These are phyloP conservation scores for Notamacropus eugenii DNA, from an alignment of 2,797 vertebrate species.

Conservation along the genomic window DNA sequence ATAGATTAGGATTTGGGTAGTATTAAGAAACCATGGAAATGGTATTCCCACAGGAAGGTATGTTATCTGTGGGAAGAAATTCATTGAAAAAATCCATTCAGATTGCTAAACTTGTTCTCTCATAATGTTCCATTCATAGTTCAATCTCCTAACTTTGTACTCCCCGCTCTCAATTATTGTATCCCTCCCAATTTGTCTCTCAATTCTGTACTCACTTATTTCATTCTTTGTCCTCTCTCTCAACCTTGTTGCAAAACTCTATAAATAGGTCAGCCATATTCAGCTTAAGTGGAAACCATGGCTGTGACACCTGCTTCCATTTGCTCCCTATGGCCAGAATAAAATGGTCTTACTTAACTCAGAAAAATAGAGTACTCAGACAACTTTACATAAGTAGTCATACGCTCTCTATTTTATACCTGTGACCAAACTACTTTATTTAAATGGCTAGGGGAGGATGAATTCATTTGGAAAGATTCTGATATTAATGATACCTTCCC, in stretches of 20 bases:
- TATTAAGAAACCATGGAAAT: not conserved
- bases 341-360: not conserved
- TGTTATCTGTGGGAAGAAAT: not conserved
- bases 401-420: not conserved
- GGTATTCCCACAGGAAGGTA: not conserved
- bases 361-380: not conserved
- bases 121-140: not conserved
- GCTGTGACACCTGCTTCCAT: not conserved
- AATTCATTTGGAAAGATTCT: not conserved
- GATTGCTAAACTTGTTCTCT: not conserved
- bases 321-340: not conserved
- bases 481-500: not conserved
- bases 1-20: not conserved
- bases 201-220: not conserved
- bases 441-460: not conserved
- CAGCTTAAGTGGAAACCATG: not conserved
- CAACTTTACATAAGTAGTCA: not conserved
- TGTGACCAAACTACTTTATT: not conserved
- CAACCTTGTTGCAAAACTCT: not conserved
- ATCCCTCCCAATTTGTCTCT: not conserved
- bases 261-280: not conserved
- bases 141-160: not conserved
- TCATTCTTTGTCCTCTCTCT: not conserved
- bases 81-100: not conserved
- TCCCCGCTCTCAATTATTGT: not conserved